These are phyloP conservation scores for Bemisia tabaci DNA, from an alignment of 1,140 invertebrate genomes.

Conservation along the genomic window DNA sequence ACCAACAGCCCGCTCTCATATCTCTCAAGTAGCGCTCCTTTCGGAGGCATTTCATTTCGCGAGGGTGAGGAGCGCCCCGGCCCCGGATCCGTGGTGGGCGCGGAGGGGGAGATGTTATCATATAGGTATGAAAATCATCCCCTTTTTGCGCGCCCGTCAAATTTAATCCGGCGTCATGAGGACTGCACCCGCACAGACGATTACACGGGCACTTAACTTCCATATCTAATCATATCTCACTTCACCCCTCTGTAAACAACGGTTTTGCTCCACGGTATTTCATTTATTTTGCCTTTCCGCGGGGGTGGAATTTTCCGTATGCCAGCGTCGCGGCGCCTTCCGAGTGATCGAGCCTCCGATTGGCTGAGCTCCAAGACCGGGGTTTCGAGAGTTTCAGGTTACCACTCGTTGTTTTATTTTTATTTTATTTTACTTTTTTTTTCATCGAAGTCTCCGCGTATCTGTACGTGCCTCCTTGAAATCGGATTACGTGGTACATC, in stretches of 20 bases:
- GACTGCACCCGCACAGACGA: not conserved
- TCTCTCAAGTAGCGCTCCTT: not conserved
- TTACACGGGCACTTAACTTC: not conserved
- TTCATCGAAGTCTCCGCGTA: too few relatives aligned
- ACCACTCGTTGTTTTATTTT: too few relatives aligned
- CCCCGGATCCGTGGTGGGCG: too few relatives aligned
- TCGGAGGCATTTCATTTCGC: not conserved
- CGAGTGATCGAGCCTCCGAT: too few relatives aligned
- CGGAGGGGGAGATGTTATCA: not conserved
- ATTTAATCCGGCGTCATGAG: not conserved
- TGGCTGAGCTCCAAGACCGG: too few relatives aligned
- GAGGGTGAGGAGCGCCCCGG: not conserved
- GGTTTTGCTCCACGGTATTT: not conserved
- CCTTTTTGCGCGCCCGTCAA: not conserved
- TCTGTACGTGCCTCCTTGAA: too few relatives aligned
- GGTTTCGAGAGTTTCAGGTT: too few relatives aligned
- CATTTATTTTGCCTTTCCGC: conserved; percentile 1
- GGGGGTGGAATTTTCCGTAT: too few relatives aligned
- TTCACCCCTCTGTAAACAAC: not conserved
- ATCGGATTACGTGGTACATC: too few relatives aligned
- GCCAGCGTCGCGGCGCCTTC: too few relatives aligned
- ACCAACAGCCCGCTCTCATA: not conserved
- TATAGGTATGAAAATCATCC: not conserved
- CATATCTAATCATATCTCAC: not conserved
- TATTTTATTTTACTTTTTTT: too few relatives aligned